phyloP scores from a whole-genome alignment of 2,113 vertebrate genomes.

The Limnothrissa miodon region DNA sequence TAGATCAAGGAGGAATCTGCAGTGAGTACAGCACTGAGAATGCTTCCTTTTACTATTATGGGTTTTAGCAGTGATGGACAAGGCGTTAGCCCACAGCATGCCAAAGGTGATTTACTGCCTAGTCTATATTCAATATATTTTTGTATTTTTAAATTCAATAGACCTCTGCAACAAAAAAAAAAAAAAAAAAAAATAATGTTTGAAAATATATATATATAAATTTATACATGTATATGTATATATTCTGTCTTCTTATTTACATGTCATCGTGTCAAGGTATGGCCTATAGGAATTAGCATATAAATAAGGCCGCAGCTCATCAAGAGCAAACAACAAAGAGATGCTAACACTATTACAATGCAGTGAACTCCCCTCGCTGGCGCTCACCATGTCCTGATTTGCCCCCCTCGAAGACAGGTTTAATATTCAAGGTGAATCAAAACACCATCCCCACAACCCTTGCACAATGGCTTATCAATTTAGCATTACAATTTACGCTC shows the following conservation, averaged over 20 bases:
- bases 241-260: background rate
- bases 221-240: no score
- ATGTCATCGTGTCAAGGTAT: constrained; percentile 10
- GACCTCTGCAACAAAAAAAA: background rate
- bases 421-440: background rate
- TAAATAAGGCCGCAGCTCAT: background rate
- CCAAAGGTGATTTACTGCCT: background rate
- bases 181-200: background rate
- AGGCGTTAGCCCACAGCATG: background rate
- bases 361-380: background rate
- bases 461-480: background rate
- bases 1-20: no score
- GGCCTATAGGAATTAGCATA: constrained; percentile 1
- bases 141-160: background rate
- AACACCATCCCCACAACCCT: background rate
- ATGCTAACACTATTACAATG: constrained; percentile 5
- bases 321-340: constrained; percentile 9
- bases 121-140: background rate
- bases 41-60: no score
- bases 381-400: background rate
- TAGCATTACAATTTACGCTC: background rate
- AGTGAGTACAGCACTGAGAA: no score
- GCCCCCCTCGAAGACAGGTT: background rate
- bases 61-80: no score
- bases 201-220: background rate